A percentile compares a stretch with the other conserved stretches of the same genome.
These are phyloP conservation scores for Daphoenositta chrysoptera DNA, from an alignment of 2,113 vertebrate species.

Conservation along the genomic window DNA sequence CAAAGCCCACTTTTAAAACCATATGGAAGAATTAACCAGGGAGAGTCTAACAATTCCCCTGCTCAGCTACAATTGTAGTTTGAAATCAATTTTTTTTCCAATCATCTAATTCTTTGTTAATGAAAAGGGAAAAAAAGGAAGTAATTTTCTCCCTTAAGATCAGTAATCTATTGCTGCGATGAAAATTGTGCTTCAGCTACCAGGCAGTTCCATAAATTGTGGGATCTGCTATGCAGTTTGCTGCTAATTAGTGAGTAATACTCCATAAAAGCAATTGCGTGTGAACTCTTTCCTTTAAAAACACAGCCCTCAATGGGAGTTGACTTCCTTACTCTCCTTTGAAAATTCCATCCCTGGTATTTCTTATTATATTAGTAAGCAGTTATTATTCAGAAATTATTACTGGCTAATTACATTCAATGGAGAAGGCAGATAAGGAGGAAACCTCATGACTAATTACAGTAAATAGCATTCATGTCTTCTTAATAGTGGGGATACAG, in stretches of 20 bases:
- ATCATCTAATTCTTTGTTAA: not conserved
- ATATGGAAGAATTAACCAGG: not conserved
- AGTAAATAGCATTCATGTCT: not conserved
- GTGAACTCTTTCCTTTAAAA: constrained; percentile 51
- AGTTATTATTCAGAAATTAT: constrained; percentile 32
- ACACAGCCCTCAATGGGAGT: constrained; percentile 25
- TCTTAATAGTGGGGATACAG: not conserved
- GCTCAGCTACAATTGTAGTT: not conserved
- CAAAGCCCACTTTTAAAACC: not conserved
- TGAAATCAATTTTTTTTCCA: not conserved
- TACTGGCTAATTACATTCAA: constrained; percentile 26
- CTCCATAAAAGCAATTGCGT: not conserved
- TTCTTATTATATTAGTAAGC: constrained; percentile 51
- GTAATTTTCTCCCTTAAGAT: not conserved
- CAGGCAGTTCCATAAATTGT: constrained; percentile 1
- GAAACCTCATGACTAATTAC: constrained; percentile 33
- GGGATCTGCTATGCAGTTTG: constrained; percentile 7
- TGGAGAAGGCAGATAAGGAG: constrained; percentile 29
- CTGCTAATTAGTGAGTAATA: constrained; percentile 35
- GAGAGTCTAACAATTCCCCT: not conserved
- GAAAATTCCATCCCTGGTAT: constrained; percentile 33
- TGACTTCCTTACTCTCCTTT: constrained; percentile 21
- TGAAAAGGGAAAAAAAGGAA: constrained; percentile 1
- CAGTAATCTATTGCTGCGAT: constrained; percentile 3
- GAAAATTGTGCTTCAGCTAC: not conserved